Conservation (phyloP, 2,888 invertebrate genomes). For the Plutella xylostella region DNA sequence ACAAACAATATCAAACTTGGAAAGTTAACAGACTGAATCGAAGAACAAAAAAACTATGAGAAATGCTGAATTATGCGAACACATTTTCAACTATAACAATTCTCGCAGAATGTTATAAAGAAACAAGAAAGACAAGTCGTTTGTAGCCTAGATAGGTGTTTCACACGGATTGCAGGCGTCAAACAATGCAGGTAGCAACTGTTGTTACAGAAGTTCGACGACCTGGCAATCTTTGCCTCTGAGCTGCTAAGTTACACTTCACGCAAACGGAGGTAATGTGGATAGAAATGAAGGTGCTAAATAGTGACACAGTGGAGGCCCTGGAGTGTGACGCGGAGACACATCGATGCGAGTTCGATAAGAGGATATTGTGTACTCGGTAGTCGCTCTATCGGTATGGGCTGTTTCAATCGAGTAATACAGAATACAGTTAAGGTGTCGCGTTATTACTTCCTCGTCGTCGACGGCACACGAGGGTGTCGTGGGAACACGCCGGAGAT, state of each 20-base stretch:
- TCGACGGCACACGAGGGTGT: constrained; percentile 24
- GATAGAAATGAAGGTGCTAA: constrained; percentile 1
- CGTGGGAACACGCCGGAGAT: constrained; percentile 62
- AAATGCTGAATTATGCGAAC: constrained; percentile 1
- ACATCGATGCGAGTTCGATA: constrained; percentile 36
- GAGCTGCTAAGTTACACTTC: neutral
- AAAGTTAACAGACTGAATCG: constrained; percentile 3
- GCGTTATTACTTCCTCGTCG: constrained; percentile 60
- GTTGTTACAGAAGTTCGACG: constrained; percentile 33
- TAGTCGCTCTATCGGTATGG: constrained; percentile 20
- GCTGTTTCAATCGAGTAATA: constrained; percentile 64
- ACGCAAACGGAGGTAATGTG: neutral
- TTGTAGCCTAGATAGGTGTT: constrained; percentile 38
- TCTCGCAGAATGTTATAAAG: neutral
- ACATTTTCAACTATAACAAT: constrained; percentile 1
- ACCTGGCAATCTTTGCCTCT: constrained; percentile 21
- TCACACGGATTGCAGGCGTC: constrained; percentile 55
- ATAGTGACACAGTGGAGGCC: neutral
- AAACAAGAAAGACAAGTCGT: constrained; percentile 5
- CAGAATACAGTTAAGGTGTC: constrained; percentile 63
- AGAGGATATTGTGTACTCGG: constrained; percentile 37
- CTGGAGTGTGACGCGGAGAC: neutral
- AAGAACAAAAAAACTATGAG: constrained; percentile 2
- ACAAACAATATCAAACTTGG: constrained; percentile 3
- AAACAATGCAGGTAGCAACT: constrained; percentile 43